Conservation (phyloP, 30 jellyfish, hydroid and myxozoan genomes). For the Aurelia coerulea region DNA sequence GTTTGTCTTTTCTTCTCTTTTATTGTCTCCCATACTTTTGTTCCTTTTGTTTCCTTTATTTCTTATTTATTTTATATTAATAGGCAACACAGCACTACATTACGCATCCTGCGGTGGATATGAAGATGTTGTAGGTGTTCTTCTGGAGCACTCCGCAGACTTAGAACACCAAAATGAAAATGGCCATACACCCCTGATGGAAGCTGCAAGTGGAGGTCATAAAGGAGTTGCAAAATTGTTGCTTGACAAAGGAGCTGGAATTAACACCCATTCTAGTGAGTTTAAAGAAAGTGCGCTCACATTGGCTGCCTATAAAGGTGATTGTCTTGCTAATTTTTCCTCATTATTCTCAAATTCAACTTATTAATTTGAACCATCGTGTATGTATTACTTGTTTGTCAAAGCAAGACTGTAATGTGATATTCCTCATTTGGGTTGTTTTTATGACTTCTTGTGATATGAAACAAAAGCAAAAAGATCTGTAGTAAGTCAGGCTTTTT, state of each 20-base stretch:
- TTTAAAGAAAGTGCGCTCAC: slow-evolving; percentile 97
- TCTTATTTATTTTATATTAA: background rate
- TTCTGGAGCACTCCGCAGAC: slow-evolving; percentile 88
- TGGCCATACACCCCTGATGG: slow-evolving; percentile 99
- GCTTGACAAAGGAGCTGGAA: slow-evolving; percentile 97
- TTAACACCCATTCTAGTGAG: slow-evolving; percentile 97
- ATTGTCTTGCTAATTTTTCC: background rate
- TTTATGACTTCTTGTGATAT: too few relatives aligned
- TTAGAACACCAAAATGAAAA: slow-evolving; percentile 97
- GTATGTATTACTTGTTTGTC: too few relatives aligned
- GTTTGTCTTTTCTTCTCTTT: too few relatives aligned
- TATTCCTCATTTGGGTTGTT: too few relatives aligned
- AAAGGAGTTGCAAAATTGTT: slow-evolving; percentile 86
- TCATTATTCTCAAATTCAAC: background rate
- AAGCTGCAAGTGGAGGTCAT: slow-evolving; percentile 99
- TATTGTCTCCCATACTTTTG: background rate
- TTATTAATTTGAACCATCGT: too few relatives aligned
- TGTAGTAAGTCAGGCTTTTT: too few relatives aligned
- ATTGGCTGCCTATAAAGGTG: slow-evolving; percentile 96
- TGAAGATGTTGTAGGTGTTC: slow-evolving; percentile 91
- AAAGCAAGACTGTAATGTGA: too few relatives aligned
- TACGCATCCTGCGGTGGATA: slow-evolving; percentile 98
- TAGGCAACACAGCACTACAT: slow-evolving; percentile 94
- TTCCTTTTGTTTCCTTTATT: too few relatives aligned
- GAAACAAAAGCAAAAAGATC: too few relatives aligned